A percentile compares a stretch with the other conserved stretches of the same genome.
These are phyloP conservation scores for Andrena camellia DNA, from an alignment of 2,888 invertebrate genomes.

Conservation along the genomic window DNA sequence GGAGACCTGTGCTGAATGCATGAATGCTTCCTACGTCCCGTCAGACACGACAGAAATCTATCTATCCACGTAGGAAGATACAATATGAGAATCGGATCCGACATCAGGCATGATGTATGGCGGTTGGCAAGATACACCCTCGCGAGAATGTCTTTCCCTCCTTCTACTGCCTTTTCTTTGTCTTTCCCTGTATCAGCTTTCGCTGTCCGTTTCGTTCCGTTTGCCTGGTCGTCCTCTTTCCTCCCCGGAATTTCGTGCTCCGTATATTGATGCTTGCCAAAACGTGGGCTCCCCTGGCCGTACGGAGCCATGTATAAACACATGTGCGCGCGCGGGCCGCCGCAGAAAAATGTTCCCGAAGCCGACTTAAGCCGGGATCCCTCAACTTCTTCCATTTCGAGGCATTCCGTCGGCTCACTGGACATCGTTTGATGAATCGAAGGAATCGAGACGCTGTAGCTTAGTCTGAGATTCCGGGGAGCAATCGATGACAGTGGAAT, in stretches of 20 bases:
- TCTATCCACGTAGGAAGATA: constrained; percentile 73
- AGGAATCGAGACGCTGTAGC: constrained; percentile 48
- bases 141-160: constrained; percentile 72
- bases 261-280: constrained; percentile 83
- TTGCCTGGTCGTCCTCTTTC: constrained; percentile 28
- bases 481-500: neutral
- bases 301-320: constrained; percentile 50
- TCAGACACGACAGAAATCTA: constrained; percentile 70
- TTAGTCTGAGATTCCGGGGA: constrained; percentile 38
- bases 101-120: constrained; percentile 84
- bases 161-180: constrained; percentile 41
- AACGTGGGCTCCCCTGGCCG: constrained; percentile 61
- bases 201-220: constrained; percentile 32
- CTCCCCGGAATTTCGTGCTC: constrained; percentile 80
- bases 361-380: constrained; percentile 55
- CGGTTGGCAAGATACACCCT: constrained; percentile 78
- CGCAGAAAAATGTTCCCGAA: constrained; percentile 52
- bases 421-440: constrained; percentile 58
- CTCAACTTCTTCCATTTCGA: constrained; percentile 44
- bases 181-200: constrained; percentile 47
- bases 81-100: constrained; percentile 83
- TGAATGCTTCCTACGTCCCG: constrained; percentile 49
- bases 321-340: constrained; percentile 36
- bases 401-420: constrained; percentile 33
- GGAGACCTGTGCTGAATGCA: constrained; percentile 53